Base-by-base conservation (phyloP, 2,888 invertebrate species). In the Phorcus lineatus region DNA sequence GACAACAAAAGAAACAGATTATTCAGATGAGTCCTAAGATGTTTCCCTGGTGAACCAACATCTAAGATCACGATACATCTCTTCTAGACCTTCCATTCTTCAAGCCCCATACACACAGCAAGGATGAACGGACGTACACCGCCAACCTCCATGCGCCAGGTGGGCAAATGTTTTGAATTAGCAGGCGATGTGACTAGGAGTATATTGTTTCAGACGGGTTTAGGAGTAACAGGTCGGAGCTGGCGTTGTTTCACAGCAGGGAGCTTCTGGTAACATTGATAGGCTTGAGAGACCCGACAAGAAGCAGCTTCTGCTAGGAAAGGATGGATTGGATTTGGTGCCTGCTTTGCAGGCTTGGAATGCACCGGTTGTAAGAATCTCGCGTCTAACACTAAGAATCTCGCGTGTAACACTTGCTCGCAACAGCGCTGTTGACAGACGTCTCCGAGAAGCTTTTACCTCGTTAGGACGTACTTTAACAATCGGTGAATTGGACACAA, bases 371-470 rank as follows among this genome's bases (percentile, higher is more conserved):
- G 19, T 57, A n/a, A 57, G 19, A 19, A 57, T 19, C 57, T 57
- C 57, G 57, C 24, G 1, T 22, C 19, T n/a, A 24, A 57, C 19
- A 57, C 19, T 24, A 22, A 57, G 57, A 57, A 22, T 47, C 47
- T 47, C 47, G 47, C 47, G 47, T 47, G 11, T 13, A 19, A 40
- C 70, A 70, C 70, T 70, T 40, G 70, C 19, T 36, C 36, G 19
- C 40, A 70, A 36, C 70, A 70, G 70, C 70, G 28, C n/a, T 70
- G 70, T 36, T 70, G 70, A 70, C 28, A 70, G 70, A 70, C 70
- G 40, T 40, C 36, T n/a, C 16, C 11, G 19, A 31, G 36, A 36
- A 19, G 16, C 70, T 70, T 19, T 70, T 36, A 36, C 70, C 36
- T 70, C 70, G 17, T 70, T 70, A 31, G 36, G 36, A 70, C 16